Percentiles rank a stretch among this genome's conserved stretches.
Evolutionary conservation across 2,113 vertebrate genomes (phyloP).

Genomic region (Eonycteris spelaea): DNA sequence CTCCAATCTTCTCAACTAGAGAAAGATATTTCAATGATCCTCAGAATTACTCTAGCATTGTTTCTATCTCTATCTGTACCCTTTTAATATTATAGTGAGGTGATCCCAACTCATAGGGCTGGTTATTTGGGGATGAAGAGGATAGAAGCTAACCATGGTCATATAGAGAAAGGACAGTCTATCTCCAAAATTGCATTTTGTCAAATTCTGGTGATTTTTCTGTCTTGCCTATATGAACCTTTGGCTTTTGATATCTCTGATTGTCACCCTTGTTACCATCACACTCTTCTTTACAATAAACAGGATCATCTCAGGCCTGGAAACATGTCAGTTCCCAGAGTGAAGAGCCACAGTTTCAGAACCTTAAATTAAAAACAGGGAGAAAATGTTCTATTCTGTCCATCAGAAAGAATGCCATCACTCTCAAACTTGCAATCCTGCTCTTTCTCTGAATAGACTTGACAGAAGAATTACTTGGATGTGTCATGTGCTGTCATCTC

Average conservation of each 20-base stretch:
- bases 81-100: background rate
- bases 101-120: background rate
- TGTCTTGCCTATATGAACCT: background rate
- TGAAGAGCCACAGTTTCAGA: constrained; percentile 39
- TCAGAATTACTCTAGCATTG: background rate
- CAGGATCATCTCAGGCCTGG: background rate
- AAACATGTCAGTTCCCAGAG: constrained; percentile 48
- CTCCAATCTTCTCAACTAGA: background rate
- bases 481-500: constrained; percentile 61
- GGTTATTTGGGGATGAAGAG: background rate
- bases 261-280: background rate
- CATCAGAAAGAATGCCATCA: background rate
- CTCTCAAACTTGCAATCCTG: background rate
- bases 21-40: background rate
- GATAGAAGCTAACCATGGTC: background rate
- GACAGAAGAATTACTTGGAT: constrained; percentile 63
- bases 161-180: background rate
- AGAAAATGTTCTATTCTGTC: constrained; percentile 16
- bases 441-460: constrained; percentile 45
- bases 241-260: background rate
- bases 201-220: background rate
- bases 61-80: background rate
- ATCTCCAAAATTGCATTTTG: background rate
- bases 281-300: constrained; percentile 4
- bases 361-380: constrained; percentile 52